Base-by-base conservation (phyloP, 2,113 vertebrate genomes). In the Centrocercus urophasianus region DNA sequence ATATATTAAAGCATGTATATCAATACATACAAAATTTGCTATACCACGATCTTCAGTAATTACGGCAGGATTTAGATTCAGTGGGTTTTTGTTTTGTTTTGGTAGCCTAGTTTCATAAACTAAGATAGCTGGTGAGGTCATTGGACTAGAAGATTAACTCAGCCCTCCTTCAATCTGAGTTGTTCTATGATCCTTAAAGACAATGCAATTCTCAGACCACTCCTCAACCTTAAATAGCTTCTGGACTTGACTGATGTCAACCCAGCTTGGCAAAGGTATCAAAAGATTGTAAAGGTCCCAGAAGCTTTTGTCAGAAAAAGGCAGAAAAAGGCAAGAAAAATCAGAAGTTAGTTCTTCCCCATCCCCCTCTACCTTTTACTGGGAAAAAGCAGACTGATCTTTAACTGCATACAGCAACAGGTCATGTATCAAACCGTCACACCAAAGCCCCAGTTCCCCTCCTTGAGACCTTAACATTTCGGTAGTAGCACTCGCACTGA, bases 321-420 rank as follows among this genome's bases (percentile, higher is more conserved):
- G 45, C 82, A 50, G 18, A 59, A 59, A 20, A 91, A 15, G 65
- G 45, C 82, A 50, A 24, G 70, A 52, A 67, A 80, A 57, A 75
- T 43, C n/a, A 89, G 82, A 89, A 89, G 36, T 27, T 70, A 64
- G 83, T 83, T 88, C 30, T 17, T 64, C 17, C 8, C 19, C 10
- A 30, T 28, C 32, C 15, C 11, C 11, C 22, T 3, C 36, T 30
- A 14, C 17, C 5, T 22, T 54, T 56, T 22, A 42, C 67, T 50
- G 52, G 63, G 65, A 90, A 94, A 95, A 94, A 74, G 57, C 69
- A 57, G 83, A 27, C 42, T 60, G 22, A 56, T 95, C 88, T 64
- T 63, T 11, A 88, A 81, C 2, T 2, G 38, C 81, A 8, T 88
- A 77, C 60, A 78, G 57, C 65, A 75, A 52, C 19, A 67, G 22